Percentiles rank a stretch among this genome's conserved stretches.
These are phyloP conservation scores for Lacanobia oleracea DNA, from an alignment of 2,888 invertebrate species.

Conservation along the genomic window DNA sequence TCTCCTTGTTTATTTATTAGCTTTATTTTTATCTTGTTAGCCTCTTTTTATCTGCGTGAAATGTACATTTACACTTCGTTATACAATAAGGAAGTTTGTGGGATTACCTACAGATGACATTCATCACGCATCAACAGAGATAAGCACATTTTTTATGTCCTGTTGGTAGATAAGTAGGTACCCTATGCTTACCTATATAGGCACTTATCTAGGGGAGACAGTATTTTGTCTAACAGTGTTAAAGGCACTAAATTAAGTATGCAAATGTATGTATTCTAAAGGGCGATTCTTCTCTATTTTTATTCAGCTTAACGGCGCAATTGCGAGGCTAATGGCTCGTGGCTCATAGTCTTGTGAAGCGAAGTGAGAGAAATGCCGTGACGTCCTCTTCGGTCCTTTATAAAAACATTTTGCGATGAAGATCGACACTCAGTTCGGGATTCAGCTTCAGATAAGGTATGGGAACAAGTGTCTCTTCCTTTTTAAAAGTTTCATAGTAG, in stretches of 20 bases:
- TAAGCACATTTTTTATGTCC: background rate
- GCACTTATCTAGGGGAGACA: background rate
- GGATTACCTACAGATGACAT: slow-evolving; percentile 3
- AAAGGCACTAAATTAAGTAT: slow-evolving; percentile 70
- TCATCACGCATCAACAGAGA: background rate
- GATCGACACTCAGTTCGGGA: slow-evolving; percentile 72
- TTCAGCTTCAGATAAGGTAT: slow-evolving; percentile 70
- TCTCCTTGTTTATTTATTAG: slow-evolving; percentile 68
- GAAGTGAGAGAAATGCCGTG: slow-evolving; percentile 81
- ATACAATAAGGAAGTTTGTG: slow-evolving; percentile 18
- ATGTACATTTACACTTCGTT: slow-evolving; percentile 21
- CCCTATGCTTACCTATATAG: background rate
- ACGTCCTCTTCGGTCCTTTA: slow-evolving; percentile 80
- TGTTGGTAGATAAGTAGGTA: no score
- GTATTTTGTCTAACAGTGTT: slow-evolving; percentile 22
- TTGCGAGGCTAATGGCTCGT: slow-evolving; percentile 82
- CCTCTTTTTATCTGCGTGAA: slow-evolving; percentile 48
- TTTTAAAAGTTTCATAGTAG: background rate
- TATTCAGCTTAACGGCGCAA: slow-evolving; percentile 76
- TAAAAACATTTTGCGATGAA: slow-evolving; percentile 75
- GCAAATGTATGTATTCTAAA: slow-evolving; percentile 77
- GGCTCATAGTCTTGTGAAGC: slow-evolving; percentile 79
- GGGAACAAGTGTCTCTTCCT: slow-evolving; percentile 7
- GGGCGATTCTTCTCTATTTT: slow-evolving; percentile 74
- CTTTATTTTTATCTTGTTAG: slow-evolving; percentile 63